phyloP scores from a whole-genome alignment of 2,113 vertebrate genomes.

The Scomber japonicus region DNA sequence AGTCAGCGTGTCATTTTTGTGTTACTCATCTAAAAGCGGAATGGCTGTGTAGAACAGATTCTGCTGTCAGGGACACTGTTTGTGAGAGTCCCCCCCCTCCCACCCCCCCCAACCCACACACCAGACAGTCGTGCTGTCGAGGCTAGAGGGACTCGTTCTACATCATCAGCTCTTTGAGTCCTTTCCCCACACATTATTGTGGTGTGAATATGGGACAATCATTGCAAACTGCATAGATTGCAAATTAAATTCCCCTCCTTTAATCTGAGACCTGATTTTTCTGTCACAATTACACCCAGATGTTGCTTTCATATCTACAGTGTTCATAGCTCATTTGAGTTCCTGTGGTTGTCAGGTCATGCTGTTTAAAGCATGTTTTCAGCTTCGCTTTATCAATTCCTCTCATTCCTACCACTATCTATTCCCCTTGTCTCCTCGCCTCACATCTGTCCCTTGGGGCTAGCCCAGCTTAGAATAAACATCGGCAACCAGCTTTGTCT shows the following conservation, averaged over 20 bases:
- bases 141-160: conserved; percentile 23
- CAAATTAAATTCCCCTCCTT: conserved; percentile 33
- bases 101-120: background rate
- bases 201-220: conserved; percentile 45
- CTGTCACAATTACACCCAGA: conserved; percentile 12
- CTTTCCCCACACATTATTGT: conserved; percentile 21
- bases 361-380: conserved; percentile 8
- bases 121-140: background rate
- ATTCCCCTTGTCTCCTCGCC: conserved; percentile 45
- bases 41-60: conserved; percentile 5
- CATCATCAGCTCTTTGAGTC: conserved; percentile 24
- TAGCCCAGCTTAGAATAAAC: conserved; percentile 81
- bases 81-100: background rate
- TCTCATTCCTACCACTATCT: conserved; percentile 40
- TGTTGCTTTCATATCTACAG: background rate
- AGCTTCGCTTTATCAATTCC: conserved; percentile 1
- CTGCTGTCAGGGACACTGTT: conserved; percentile 25
- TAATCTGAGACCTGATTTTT: conserved; percentile 25
- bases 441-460: conserved; percentile 73
- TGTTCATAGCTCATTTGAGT: conserved; percentile 12
- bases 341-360: background rate
- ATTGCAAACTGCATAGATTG: conserved; percentile 29
- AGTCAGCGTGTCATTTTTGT: conserved; percentile 7
- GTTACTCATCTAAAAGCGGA: conserved; percentile 1
- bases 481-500: conserved; percentile 75